Evolutionary conservation across 2,888 invertebrate species (phyloP).

Genomic region (Cyclophora punctaria): DNA sequence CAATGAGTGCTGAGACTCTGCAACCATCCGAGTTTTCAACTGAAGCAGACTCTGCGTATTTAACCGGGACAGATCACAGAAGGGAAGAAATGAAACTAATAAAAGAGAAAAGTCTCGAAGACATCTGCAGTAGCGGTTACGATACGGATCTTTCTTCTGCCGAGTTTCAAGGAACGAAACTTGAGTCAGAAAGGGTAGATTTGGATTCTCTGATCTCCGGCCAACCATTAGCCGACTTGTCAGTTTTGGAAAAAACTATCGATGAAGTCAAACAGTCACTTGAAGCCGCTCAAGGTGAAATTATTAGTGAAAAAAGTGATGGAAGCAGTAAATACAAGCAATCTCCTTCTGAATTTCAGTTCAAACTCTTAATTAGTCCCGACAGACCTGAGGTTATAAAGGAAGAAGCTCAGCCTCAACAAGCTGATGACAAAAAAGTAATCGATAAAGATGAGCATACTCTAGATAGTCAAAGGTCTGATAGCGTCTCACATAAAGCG

Average conservation of each 20-base stretch:
- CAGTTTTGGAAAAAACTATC: slow-evolving; percentile 80
- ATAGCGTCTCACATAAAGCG: slow-evolving; percentile 49
- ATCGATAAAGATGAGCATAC: slow-evolving; percentile 36
- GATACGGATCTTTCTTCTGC: slow-evolving; percentile 80
- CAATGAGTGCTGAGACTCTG: slow-evolving; percentile 68
- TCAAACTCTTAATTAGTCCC: slow-evolving; percentile 75
- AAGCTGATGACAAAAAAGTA: slow-evolving; percentile 49
- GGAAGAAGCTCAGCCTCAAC: slow-evolving; percentile 71
- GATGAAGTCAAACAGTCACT: slow-evolving; percentile 82
- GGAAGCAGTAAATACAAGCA: slow-evolving; percentile 81
- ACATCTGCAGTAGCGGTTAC: slow-evolving; percentile 80
- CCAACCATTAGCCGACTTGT: slow-evolving; percentile 68
- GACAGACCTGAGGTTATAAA: slow-evolving; percentile 75
- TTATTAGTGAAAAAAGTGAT: slow-evolving; percentile 78
- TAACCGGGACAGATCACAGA: slow-evolving; percentile 62
- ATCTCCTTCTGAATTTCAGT: slow-evolving; percentile 84
- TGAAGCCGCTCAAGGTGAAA: slow-evolving; percentile 81
- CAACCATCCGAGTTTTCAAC: slow-evolving; percentile 70
- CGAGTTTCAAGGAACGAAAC: slow-evolving; percentile 74
- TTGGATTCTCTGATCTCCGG: slow-evolving; percentile 68
- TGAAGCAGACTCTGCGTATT: slow-evolving; percentile 68
- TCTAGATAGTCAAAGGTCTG: slow-evolving; percentile 57
- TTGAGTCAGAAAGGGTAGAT: slow-evolving; percentile 68
- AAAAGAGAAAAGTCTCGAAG: slow-evolving; percentile 76
- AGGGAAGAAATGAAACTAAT: slow-evolving; percentile 61